Evolutionary conservation across 2,888 invertebrate genomes (phyloP).

Genomic region (Byasa hedistus): DNA sequence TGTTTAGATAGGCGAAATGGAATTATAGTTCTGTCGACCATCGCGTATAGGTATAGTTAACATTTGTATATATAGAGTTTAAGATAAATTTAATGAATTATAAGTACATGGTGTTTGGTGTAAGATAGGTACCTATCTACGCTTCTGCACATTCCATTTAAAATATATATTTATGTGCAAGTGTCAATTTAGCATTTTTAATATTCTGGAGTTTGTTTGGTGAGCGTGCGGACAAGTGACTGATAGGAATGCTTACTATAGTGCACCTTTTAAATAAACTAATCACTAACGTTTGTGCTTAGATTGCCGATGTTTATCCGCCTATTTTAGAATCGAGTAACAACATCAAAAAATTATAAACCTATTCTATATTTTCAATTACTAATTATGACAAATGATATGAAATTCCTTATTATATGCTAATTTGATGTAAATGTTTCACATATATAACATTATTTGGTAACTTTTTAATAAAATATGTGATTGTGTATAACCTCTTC

Average conservation of each 20-base stretch:
- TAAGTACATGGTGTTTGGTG: slow-evolving; percentile 75
- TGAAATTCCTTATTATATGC: neutral
- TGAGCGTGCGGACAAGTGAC: slow-evolving; percentile 44
- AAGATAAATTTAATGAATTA: slow-evolving; percentile 56
- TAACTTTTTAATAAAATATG: neutral
- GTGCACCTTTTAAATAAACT: neutral
- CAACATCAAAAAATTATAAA: neutral
- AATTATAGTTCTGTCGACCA: slow-evolving; percentile 73
- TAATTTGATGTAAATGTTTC: neutral
- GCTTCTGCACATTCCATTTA: slow-evolving; percentile 70
- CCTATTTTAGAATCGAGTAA: neutral
- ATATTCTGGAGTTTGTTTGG: slow-evolving; percentile 42
- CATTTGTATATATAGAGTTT: slow-evolving; percentile 70
- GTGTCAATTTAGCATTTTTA: slow-evolving; percentile 70
- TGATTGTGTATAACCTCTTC: slow-evolving; percentile 10
- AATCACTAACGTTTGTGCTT: neutral
- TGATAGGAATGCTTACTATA: neutral
- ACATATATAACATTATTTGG: neutral
- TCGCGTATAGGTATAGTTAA: slow-evolving; percentile 67
- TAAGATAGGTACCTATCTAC: slow-evolving; percentile 76
- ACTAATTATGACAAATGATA: neutral
- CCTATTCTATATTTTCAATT: too few relatives aligned
- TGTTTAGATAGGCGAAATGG: slow-evolving; percentile 73
- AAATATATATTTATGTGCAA: slow-evolving; percentile 76
- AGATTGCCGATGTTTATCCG: slow-evolving; percentile 16